These are phyloP conservation scores for Popillia japonica DNA, from an alignment of 1,140 invertebrate species.

Conservation along the genomic window DNA sequence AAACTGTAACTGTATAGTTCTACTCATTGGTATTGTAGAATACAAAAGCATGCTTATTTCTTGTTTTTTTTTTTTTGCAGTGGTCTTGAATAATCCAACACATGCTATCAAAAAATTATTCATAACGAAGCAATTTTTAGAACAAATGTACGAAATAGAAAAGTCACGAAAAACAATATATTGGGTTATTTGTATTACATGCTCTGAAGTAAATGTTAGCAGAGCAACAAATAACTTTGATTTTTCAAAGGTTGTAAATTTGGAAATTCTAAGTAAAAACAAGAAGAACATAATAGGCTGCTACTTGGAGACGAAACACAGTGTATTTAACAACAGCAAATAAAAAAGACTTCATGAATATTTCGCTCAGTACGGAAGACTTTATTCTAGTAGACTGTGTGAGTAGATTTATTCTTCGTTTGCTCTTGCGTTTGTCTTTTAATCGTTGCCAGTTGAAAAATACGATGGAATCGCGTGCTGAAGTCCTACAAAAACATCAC, in stretches of 20 bases:
- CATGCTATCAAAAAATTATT: no score
- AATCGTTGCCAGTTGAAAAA: slow-evolving; percentile 2
- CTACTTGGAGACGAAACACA: neutral
- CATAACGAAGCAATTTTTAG: no score
- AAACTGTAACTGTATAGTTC: no score
- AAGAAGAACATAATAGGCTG: neutral
- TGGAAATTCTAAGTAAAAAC: neutral
- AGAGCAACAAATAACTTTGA: neutral
- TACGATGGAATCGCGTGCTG: neutral
- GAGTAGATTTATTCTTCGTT: neutral
- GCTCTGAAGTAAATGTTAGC: no score
- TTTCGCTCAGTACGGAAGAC: neutral
- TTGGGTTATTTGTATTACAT: no score
- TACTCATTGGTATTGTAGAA: no score
- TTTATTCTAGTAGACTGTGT: neutral
- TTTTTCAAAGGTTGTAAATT: neutral
- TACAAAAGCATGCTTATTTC: no score
- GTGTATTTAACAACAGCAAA: neutral
- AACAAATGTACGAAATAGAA: no score
- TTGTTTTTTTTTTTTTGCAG: no score
- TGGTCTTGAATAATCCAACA: no score
- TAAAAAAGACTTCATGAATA: neutral
- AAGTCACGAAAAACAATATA: no score
- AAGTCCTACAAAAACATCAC: neutral
- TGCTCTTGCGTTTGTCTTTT: neutral